phyloP scores from a whole-genome alignment of 2,888 invertebrate genomes.

The Meghimatium bilineatum region DNA sequence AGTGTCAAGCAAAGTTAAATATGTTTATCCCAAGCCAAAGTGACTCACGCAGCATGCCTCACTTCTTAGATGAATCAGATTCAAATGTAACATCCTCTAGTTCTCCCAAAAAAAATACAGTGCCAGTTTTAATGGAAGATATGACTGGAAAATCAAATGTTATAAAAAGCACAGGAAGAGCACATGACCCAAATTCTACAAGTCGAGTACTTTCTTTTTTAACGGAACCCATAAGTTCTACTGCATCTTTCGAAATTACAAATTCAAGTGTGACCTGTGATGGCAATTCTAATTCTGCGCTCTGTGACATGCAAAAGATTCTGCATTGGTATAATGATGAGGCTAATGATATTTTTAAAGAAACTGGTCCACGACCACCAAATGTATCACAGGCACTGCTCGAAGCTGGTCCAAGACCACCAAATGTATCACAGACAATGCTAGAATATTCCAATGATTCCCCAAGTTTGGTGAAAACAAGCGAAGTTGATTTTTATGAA shows the following conservation, averaged over 20 bases:
- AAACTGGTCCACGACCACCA: no score
- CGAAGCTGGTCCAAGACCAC: no score
- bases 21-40: background rate
- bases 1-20: background rate
- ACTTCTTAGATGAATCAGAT: constrained; percentile 33
- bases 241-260: background rate
- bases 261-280: background rate
- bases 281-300: background rate
- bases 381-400: background rate
- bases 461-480: background rate
- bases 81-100: constrained; percentile 31
- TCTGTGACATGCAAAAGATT: background rate
- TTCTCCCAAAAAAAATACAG: background rate
- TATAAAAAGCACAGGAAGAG: background rate
- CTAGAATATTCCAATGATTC: background rate
- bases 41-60: constrained; percentile 14
- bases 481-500: background rate
- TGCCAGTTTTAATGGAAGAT: background rate
- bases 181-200: background rate
- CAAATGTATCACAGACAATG: background rate
- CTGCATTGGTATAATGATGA: background rate
- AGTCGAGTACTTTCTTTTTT: constrained; percentile 24
- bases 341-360: background rate
- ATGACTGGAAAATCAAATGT: background rate
- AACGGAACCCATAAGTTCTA: constrained; percentile 24